Evolutionary conservation across 2,888 invertebrate genomes (phyloP).

Genomic region (Amphipyra berbera): DNA sequence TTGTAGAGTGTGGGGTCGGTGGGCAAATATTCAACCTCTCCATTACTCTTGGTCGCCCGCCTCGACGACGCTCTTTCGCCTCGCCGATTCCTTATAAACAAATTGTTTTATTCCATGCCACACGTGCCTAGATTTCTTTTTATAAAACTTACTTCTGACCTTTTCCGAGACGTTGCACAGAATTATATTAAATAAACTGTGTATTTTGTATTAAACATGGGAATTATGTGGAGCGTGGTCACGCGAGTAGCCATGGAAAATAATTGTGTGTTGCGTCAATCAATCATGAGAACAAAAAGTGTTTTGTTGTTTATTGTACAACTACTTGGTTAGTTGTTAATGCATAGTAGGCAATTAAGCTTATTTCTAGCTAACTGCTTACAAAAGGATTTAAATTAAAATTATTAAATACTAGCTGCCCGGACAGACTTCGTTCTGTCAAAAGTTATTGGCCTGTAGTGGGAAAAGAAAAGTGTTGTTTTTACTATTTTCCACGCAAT

Average conservation of each 20-base stretch:
- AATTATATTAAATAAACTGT: slow-evolving; percentile 45
- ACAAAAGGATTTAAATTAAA: neutral
- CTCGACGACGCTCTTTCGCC: slow-evolving; percentile 60
- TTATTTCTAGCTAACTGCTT: neutral
- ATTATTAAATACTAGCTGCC: no score
- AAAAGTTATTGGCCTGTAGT: no score
- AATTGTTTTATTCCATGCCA: slow-evolving; percentile 67
- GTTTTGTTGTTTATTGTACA: slow-evolving; percentile 42
- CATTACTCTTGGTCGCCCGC: slow-evolving; percentile 75
- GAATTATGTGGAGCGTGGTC: slow-evolving; percentile 39
- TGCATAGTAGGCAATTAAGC: neutral
- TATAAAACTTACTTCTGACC: slow-evolving; percentile 42
- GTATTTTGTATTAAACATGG: slow-evolving; percentile 41
- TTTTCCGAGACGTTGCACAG: slow-evolving; percentile 49
- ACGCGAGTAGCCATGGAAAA: slow-evolving; percentile 49
- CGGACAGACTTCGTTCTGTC: no score
- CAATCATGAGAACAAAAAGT: slow-evolving; percentile 52
- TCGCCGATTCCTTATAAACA: slow-evolving; percentile 67
- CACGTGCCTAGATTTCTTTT: slow-evolving; percentile 52
- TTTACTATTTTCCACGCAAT: no score
- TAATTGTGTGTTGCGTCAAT: slow-evolving; percentile 55
- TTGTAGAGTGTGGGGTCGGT: slow-evolving; percentile 67
- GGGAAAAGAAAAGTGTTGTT: no score
- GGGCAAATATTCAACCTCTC: slow-evolving; percentile 76
- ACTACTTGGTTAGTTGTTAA: slow-evolving; percentile 12